Conservation (phyloP, 2,113 vertebrate species). For the Hylia prasina region DNA sequence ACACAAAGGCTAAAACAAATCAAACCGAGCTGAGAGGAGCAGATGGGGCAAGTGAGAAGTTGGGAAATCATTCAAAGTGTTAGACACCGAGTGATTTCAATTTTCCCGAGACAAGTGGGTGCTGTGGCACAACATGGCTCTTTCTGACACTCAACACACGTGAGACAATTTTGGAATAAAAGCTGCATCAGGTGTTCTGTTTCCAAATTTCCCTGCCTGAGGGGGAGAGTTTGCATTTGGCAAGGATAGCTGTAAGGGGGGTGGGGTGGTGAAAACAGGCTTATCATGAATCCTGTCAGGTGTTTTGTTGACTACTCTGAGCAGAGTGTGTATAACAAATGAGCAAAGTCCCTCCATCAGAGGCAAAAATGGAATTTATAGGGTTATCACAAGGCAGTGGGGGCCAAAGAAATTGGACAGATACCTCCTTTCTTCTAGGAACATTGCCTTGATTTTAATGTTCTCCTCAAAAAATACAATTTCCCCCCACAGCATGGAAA, state of each 20-base stretch:
- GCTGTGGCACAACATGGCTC: conserved; percentile 37
- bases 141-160: not conserved
- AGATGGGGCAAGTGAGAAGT: conserved; percentile 61
- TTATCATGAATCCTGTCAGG: not conserved
- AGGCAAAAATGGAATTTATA: not conserved
- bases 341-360: not conserved
- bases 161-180: not conserved
- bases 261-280: not conserved
- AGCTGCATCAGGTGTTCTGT: conserved; percentile 18
- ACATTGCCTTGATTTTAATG: not conserved
- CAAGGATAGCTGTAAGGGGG: not conserved
- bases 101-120: not conserved
- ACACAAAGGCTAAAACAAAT: conserved; percentile 54
- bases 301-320: not conserved
- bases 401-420: not conserved
- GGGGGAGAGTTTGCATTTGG: conserved; percentile 12
- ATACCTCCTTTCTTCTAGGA: not conserved
- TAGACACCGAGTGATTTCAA: conserved; percentile 7
- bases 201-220: conserved; percentile 10
- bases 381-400: not conserved
- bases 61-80: conserved; percentile 61
- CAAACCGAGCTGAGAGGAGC: conserved; percentile 42
- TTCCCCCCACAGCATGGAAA: not conserved
- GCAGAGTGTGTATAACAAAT: not conserved
- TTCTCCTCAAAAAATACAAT: not conserved